Conservation (phyloP, 2,797 vertebrate species). For the Clarias laeviceps region DNA sequence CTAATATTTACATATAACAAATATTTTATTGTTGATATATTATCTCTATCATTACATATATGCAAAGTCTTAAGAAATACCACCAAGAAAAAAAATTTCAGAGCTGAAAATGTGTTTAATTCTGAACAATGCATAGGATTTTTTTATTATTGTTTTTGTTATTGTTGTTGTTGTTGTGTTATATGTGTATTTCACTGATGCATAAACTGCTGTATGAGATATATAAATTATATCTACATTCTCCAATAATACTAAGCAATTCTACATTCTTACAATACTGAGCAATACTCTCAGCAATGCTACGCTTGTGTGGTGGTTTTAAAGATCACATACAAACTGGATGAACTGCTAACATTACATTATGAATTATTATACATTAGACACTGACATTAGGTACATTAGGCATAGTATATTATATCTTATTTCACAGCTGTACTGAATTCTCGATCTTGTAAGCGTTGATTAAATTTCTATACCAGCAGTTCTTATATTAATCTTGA, state of each 20-base stretch:
- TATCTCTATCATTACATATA: background rate
- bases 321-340: background rate
- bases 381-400: background rate
- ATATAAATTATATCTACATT: background rate
- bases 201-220: background rate
- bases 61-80: background rate
- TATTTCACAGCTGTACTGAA: background rate
- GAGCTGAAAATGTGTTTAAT: background rate
- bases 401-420: background rate
- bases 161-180: background rate
- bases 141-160: background rate
- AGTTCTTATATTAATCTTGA: background rate
- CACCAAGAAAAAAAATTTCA: background rate
- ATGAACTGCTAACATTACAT: background rate
- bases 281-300: background rate
- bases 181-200: background rate
- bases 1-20: background rate
- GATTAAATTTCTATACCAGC: background rate
- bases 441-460: background rate
- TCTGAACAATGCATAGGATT: background rate
- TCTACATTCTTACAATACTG: background rate
- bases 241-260: background rate
- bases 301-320: background rate
- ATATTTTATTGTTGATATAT: background rate
- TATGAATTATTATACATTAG: background rate